These are phyloP conservation scores for Masticophis lateralis DNA, from an alignment of 2,797 vertebrate species.

Conservation along the genomic window DNA sequence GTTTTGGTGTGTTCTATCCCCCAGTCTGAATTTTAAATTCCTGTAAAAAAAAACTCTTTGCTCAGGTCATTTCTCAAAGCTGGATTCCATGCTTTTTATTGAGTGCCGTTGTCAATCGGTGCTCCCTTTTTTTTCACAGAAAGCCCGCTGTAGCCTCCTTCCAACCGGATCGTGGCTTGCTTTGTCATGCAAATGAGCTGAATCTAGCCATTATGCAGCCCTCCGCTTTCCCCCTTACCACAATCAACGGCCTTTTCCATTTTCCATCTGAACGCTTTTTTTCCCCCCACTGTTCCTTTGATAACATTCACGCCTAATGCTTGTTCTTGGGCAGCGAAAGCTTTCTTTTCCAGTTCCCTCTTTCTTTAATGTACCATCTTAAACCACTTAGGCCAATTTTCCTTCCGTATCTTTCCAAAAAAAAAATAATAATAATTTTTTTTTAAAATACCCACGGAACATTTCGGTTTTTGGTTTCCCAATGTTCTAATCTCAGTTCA, in stretches of 20 bases:
- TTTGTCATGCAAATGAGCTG: not conserved
- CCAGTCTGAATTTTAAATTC: not conserved
- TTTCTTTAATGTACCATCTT: not conserved
- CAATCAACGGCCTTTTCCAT: not conserved
- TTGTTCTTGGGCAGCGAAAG: not conserved
- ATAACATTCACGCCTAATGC: not conserved
- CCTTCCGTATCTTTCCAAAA: not conserved
- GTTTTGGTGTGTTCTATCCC: not conserved
- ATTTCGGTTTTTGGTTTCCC: not conserved
- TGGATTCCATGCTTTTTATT: not conserved
- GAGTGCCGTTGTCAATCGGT: not conserved
- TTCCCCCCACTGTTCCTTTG: not conserved
- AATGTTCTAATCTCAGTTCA: not conserved
- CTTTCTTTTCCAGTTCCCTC: not conserved
- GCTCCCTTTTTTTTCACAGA: not conserved
- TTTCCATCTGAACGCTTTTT: not conserved
- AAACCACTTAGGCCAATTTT: not conserved
- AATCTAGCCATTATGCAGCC: not conserved
- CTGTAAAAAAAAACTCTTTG: not conserved
- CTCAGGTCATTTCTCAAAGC: not conserved
- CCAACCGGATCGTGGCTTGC: not conserved
- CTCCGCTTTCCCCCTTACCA: not conserved
- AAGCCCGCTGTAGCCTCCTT: not conserved
- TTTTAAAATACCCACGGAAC: not conserved
- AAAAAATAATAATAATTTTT: not conserved